These are phyloP conservation scores for Penaeus monodon DNA, from an alignment of 2,888 invertebrate species.

Conservation along the genomic window DNA sequence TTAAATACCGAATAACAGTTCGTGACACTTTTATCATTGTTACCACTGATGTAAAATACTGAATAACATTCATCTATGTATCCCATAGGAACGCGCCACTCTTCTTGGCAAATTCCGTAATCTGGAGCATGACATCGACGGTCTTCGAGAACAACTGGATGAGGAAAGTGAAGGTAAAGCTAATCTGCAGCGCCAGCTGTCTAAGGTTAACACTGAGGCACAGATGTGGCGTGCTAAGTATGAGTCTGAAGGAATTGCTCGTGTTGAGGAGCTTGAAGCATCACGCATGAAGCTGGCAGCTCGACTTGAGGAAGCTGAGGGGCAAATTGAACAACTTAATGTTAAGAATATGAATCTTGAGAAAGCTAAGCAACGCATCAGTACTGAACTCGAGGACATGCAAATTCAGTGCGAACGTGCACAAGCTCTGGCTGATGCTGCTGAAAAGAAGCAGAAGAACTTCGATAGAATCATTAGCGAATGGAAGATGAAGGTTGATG, in stretches of 20 bases:
- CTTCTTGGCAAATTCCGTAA: slow-evolving; percentile 72
- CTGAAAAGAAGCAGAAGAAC: slow-evolving; percentile 99
- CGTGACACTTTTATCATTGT: too few relatives aligned
- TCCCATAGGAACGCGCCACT: slow-evolving; percentile 69
- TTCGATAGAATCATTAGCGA: slow-evolving; percentile 99
- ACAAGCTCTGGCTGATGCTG: slow-evolving; percentile 93
- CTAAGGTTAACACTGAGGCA: slow-evolving; percentile 97
- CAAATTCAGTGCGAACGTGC: slow-evolving; percentile 98
- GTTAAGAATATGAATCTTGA: slow-evolving; percentile 96
- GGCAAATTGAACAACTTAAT: slow-evolving; percentile 97
- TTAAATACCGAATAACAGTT: too few relatives aligned
- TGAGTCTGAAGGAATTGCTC: slow-evolving; percentile 95
- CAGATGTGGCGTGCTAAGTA: slow-evolving; percentile 99
- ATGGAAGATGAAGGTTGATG: slow-evolving; percentile 99
- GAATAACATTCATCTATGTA: slow-evolving; percentile 75
- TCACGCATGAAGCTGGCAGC: slow-evolving; percentile 83
- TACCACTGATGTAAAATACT: neutral
- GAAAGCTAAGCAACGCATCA: slow-evolving; percentile 96
- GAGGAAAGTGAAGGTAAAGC: slow-evolving; percentile 99
- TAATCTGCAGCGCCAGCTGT: slow-evolving; percentile 97
- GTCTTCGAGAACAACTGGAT: slow-evolving; percentile 97
- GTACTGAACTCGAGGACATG: slow-evolving; percentile 97
- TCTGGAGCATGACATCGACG: slow-evolving; percentile 74
- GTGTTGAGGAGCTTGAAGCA: slow-evolving; percentile 67
- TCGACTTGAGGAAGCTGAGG: slow-evolving; percentile 96